A percentile compares a stretch with the other conserved stretches of the same genome.
These are phyloP conservation scores for Belgica antarctica DNA, from an alignment of 2,888 invertebrate species.

Conservation along the genomic window DNA sequence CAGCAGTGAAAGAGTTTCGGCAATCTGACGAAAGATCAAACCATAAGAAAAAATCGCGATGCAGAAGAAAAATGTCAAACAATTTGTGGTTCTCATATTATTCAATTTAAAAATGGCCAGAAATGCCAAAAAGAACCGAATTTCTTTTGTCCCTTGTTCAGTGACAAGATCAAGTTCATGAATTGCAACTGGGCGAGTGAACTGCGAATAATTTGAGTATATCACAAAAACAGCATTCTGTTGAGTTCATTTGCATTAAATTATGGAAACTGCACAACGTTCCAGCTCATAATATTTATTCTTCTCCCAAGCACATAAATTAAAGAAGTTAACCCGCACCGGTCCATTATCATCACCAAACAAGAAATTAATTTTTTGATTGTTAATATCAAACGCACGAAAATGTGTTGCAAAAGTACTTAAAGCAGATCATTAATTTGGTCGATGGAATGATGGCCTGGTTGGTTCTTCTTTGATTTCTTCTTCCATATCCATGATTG, in stretches of 20 bases:
- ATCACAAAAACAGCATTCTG: not conserved
- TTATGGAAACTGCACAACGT: constrained; percentile 14
- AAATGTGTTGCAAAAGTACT: constrained; percentile 31
- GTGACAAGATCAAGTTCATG: constrained; percentile 27
- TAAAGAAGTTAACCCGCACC: not conserved
- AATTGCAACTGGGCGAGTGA: constrained; percentile 4
- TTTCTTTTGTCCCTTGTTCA: not conserved
- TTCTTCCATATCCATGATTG: not conserved
- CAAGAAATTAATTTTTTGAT: constrained; percentile 24
- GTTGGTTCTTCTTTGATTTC: constrained; percentile 12
- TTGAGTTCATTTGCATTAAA: constrained; percentile 17
- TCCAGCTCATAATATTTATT: constrained; percentile 1
- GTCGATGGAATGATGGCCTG: constrained; percentile 1
- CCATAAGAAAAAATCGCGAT: not conserved
- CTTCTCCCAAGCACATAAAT: not conserved
- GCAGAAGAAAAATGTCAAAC: not conserved
- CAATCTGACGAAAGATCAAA: constrained; percentile 22
- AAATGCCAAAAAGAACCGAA: not conserved
- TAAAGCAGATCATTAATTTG: constrained; percentile 31
- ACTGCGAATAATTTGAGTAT: constrained; percentile 6
- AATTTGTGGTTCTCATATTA: constrained; percentile 30
- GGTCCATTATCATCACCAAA: constrained; percentile 22
- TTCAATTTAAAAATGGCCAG: constrained; percentile 22
- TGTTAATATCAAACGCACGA: constrained; percentile 31
- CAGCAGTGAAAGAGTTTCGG: constrained; percentile 4